These are phyloP conservation scores for Lochmaea capreae DNA, from an alignment of 2,888 invertebrate species.

Conservation along the genomic window DNA sequence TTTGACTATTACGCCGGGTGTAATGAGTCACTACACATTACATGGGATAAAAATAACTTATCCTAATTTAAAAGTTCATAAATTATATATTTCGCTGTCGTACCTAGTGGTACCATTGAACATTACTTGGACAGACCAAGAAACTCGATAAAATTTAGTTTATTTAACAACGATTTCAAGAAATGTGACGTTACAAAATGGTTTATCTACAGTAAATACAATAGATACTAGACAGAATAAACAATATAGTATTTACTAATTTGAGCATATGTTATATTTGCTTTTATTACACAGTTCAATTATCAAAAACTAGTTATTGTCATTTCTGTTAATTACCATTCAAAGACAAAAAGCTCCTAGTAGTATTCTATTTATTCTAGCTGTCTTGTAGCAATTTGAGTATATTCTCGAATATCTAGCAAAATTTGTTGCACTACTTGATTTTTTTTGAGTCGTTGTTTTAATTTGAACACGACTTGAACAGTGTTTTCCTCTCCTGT, in stretches of 20 bases:
- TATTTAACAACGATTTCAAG: not conserved
- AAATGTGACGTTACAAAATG: not conserved
- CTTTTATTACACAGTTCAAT: not conserved
- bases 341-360: too few relatives aligned
- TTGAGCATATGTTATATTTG: not conserved
- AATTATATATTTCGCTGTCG: not conserved
- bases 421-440: too few relatives aligned
- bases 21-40: slow-evolving; percentile 24
- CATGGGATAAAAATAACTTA: slow-evolving; percentile 15
- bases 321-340: too few relatives aligned
- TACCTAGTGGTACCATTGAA: slow-evolving; percentile 2
- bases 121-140: not conserved
- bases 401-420: too few relatives aligned
- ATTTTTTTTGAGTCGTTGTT: too few relatives aligned
- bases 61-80: slow-evolving; percentile 12
- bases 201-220: not conserved
- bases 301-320: too few relatives aligned
- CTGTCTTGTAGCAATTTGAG: too few relatives aligned
- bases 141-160: not conserved
- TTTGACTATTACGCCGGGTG: slow-evolving; percentile 30
- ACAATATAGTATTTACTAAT: not conserved
- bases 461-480: too few relatives aligned
- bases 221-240: not conserved
- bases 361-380: too few relatives aligned
- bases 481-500: too few relatives aligned